phyloP scores from a whole-genome alignment of 2,888 invertebrate species.

The Cerceris rybyensis region DNA sequence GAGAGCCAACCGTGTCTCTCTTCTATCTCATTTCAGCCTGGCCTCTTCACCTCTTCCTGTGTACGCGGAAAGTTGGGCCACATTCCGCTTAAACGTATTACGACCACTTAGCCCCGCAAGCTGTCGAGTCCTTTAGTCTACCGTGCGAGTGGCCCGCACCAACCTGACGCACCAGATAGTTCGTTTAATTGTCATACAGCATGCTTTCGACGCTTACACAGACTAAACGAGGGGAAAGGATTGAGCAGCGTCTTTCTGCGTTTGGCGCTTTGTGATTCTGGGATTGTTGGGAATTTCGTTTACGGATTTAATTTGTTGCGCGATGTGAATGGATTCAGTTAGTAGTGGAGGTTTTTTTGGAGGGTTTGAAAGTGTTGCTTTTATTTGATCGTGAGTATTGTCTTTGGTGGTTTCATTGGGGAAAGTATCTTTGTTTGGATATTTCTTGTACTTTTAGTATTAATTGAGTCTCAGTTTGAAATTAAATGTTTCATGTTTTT shows the following conservation, averaged over 20 bases:
- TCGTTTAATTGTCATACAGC: constrained; percentile 40
- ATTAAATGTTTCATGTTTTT: no score
- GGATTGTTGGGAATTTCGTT: neutral
- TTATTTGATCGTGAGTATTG: no score
- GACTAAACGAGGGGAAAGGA: neutral
- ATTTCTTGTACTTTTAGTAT: no score
- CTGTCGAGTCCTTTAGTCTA: constrained; percentile 66
- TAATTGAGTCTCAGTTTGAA: no score
- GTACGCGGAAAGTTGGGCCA: constrained; percentile 69
- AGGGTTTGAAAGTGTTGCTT: no score
- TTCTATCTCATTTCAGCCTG: constrained; percentile 9
- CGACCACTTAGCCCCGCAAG: constrained; percentile 75
- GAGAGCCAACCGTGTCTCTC: constrained; percentile 38
- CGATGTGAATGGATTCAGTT: no score
- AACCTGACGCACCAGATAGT: constrained; percentile 24
- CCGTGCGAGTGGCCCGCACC: neutral
- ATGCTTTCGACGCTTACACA: neutral
- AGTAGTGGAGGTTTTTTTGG: no score
- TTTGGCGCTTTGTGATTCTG: neutral
- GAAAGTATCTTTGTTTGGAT: no score
- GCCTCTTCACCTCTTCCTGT: constrained; percentile 24
- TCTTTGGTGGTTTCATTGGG: no score
- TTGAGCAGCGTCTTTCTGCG: neutral
- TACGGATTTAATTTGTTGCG: neutral
- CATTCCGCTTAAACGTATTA: constrained; percentile 77